Evolutionary conservation across 2,113 vertebrate genomes (phyloP).

Genomic region (Coptodon rendalli): DNA sequence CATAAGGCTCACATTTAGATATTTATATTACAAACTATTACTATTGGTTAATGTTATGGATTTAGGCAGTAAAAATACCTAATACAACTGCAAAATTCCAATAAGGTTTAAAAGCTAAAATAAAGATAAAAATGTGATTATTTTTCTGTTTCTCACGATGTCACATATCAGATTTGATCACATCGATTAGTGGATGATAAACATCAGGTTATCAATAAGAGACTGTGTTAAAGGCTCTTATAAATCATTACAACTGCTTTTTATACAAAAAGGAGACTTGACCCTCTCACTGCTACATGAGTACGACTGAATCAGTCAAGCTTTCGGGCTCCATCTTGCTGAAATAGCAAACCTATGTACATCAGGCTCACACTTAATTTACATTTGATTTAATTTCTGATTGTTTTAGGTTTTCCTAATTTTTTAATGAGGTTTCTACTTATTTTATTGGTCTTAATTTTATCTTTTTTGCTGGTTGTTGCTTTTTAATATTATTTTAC

Average conservation of each 20-base stretch:
- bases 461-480: not conserved
- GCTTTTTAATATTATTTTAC: not conserved
- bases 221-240: not conserved
- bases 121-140: not conserved
- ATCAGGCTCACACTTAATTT: not conserved
- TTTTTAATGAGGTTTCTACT: not conserved
- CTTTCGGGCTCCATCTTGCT: not conserved
- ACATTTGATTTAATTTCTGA: not conserved
- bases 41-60: fast-evolving
- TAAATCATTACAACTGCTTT: not conserved
- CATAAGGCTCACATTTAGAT: not conserved
- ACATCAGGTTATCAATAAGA: not conserved
- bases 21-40: not conserved
- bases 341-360: fast-evolving
- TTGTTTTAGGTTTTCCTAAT: not conserved
- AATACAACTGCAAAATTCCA: not conserved
- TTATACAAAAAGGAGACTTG: not conserved
- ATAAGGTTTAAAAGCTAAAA: not conserved
- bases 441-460: not conserved
- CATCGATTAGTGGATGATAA: not conserved
- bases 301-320: not conserved
- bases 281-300: not conserved
- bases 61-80: fast-evolving
- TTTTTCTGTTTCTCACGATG: not conserved
- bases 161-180: not conserved